Percentiles rank a stretch among this genome's conserved stretches.
phyloP scores from a whole-genome alignment of 2,797 vertebrate genomes.

The Gobio occitaniae region DNA sequence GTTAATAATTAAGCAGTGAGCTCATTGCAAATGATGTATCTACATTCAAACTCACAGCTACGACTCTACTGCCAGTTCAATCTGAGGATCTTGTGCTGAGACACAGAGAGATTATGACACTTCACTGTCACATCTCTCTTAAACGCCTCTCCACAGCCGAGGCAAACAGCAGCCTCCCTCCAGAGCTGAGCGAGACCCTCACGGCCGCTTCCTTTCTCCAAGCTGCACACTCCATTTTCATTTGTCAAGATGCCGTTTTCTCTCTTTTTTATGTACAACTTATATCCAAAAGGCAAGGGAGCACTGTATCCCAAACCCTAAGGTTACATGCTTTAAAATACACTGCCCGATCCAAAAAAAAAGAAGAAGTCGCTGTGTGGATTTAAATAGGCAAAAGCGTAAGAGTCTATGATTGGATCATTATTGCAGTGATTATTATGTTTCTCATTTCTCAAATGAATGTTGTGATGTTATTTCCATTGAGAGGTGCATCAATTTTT shows the following conservation, averaged over 20 bases:
- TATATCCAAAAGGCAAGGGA: not conserved
- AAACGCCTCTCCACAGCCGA: conserved; percentile 15
- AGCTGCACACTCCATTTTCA: not conserved
- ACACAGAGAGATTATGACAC: conserved; percentile 40
- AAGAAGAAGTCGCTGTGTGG: no score
- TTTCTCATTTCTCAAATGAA: no score
- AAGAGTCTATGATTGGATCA: no score
- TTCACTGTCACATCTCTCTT: conserved; percentile 40
- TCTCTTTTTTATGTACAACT: not conserved
- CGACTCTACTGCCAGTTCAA: conserved; percentile 37
- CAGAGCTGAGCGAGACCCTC: not conserved
- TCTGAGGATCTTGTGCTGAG: conserved; percentile 20
- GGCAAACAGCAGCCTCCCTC: conserved; percentile 16
- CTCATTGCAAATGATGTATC: conserved; percentile 57
- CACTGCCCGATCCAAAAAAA: no score
- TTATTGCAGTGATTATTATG: no score
- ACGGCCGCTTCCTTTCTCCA: not conserved
- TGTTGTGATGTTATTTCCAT: no score
- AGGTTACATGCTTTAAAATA: no score
- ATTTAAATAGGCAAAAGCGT: no score
- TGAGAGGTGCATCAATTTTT: no score
- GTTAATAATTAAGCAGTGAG: conserved; percentile 61
- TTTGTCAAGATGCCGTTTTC: not conserved
- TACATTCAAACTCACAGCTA: conserved; percentile 49
- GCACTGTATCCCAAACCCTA: not conserved